Conservation (phyloP, 2,888 invertebrate genomes). For the Danaus chrysippus region DNA sequence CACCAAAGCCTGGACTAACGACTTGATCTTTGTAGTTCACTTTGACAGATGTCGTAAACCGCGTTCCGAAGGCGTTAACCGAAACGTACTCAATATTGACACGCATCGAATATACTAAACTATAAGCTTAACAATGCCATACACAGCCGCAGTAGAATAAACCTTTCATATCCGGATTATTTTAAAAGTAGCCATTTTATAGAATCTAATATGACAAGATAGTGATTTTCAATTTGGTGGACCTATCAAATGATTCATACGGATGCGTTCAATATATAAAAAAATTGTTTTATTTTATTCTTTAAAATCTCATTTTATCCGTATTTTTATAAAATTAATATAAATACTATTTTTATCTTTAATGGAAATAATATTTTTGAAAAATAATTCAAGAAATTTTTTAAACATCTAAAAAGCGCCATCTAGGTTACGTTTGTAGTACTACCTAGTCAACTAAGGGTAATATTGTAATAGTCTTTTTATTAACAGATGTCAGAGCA, state of each 20-base stretch:
- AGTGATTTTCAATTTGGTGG: conserved; percentile 9
- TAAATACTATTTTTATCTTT: too few species aligned
- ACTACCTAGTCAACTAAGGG: too few species aligned
- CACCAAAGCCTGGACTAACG: conserved; percentile 42
- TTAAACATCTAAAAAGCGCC: too few species aligned
- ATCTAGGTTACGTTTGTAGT: too few species aligned
- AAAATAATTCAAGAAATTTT: too few species aligned
- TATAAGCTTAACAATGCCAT: conserved; percentile 20
- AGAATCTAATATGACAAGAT: background rate
- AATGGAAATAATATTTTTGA: too few species aligned
- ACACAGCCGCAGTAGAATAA: conserved; percentile 17
- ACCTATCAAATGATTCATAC: conserved; percentile 3
- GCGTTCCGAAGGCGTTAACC: conserved; percentile 51
- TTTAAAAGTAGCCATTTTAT: conserved; percentile 9
- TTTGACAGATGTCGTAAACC: conserved; percentile 67
- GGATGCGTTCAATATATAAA: conserved; percentile 4
- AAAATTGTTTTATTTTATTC: background rate
- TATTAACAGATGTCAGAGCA: too few species aligned
- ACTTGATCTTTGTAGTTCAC: conserved; percentile 32
- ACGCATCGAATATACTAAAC: conserved; percentile 59
- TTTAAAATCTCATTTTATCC: background rate
- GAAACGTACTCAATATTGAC: conserved; percentile 57
- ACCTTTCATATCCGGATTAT: conserved; percentile 11
- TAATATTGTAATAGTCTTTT: too few species aligned
- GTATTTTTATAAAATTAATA: background rate